Conservation (phyloP, 64 coral and sea anemone species). For the Platygyra sinensis region DNA sequence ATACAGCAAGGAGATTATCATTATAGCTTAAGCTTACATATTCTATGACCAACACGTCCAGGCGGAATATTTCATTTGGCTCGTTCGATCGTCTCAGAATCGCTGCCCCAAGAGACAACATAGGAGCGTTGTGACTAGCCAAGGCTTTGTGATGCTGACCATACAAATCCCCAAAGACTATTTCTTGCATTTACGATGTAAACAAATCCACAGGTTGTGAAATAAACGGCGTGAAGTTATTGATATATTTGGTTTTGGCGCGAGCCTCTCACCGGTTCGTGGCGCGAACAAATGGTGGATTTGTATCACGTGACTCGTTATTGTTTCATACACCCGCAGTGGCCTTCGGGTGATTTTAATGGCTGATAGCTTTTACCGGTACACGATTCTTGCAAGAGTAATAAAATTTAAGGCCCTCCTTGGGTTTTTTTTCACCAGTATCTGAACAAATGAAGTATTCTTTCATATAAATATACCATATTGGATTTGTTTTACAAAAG, state of each 20-base stretch:
- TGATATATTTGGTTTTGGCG: slow-evolving; percentile 73
- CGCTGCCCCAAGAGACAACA: neutral
- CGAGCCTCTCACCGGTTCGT: slow-evolving; percentile 57
- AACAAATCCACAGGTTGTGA: neutral
- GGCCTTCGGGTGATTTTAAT: slow-evolving; percentile 4
- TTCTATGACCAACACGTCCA: slow-evolving; percentile 30
- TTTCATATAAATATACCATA: too few relatives aligned
- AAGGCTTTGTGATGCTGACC: neutral
- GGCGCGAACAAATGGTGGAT: slow-evolving; percentile 32
- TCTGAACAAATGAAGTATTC: too few relatives aligned
- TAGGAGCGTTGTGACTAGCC: neutral
- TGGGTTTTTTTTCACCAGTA: too few relatives aligned
- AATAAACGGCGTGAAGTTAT: neutral
- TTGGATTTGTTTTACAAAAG: too few relatives aligned
- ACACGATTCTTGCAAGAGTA: too few relatives aligned
- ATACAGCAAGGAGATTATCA: neutral
- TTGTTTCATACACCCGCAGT: neutral
- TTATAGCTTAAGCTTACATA: neutral
- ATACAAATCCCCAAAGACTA: neutral
- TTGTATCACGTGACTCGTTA: slow-evolving; percentile 4
- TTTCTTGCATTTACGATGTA: slow-evolving; percentile 8
- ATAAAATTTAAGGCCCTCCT: too few relatives aligned
- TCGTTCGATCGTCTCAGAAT: neutral
- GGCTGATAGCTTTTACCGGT: too few relatives aligned
- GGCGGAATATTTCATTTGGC: neutral